These are phyloP conservation scores for Neosalanx taihuensis DNA, from an alignment of 2,797 vertebrate species.

Conservation along the genomic window DNA sequence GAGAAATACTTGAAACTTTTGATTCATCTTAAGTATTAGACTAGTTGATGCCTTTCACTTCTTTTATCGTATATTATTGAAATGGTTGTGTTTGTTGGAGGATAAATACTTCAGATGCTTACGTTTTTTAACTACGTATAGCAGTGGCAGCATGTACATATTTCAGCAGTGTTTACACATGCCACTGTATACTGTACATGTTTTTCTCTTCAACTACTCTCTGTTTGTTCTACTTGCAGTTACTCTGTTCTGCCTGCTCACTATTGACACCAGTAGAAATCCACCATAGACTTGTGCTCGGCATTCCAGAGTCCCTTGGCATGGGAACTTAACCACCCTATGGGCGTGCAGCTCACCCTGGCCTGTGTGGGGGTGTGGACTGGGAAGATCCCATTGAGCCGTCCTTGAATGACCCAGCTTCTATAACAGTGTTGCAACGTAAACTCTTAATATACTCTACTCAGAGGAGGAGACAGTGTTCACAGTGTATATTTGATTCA, in stretches of 20 bases:
- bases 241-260: background rate
- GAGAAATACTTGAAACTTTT: constrained; percentile 22
- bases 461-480: too few relatives aligned
- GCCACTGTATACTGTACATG: too few relatives aligned
- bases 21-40: background rate
- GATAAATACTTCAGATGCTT: background rate
- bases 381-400: constrained; percentile 67
- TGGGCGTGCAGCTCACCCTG: constrained; percentile 52
- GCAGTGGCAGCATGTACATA: background rate
- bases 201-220: constrained; percentile 4
- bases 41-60: constrained; percentile 17
- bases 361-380: constrained; percentile 11
- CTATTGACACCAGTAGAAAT: background rate
- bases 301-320: constrained; percentile 22
- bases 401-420: constrained; percentile 44
- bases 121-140: background rate
- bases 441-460: too few relatives aligned
- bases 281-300: constrained; percentile 42
- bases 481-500: too few relatives aligned
- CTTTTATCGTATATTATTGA: constrained; percentile 38
- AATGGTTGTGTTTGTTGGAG: constrained; percentile 9
- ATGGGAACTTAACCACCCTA: constrained; percentile 40
- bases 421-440: too few relatives aligned
- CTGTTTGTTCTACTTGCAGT: constrained; percentile 1
- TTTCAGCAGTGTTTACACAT: too few relatives aligned